Conservation (phyloP, 1,140 invertebrate species). For the Heliconius eleuchia region DNA sequence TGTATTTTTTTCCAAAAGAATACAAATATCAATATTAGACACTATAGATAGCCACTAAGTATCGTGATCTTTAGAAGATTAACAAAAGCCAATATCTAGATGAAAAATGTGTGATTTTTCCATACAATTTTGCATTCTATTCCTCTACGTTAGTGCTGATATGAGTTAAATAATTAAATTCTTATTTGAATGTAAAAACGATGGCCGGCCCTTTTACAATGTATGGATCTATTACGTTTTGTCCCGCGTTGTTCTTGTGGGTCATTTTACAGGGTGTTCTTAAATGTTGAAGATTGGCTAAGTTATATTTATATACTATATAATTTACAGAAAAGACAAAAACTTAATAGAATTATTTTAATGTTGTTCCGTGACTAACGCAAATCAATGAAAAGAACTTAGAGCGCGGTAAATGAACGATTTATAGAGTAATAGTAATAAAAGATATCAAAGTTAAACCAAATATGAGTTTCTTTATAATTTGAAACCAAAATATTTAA, state of each 20-base stretch:
- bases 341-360: too few species aligned
- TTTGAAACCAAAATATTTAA: too few species aligned
- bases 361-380: too few species aligned
- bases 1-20: background rate
- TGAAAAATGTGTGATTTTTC: background rate
- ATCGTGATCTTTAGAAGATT: conserved; percentile 46
- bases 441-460: too few species aligned
- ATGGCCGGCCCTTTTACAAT: conserved; percentile 65
- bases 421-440: too few species aligned
- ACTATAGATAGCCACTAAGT: conserved; percentile 31
- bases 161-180: conserved; percentile 38
- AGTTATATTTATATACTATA: background rate
- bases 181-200: conserved; percentile 44
- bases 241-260: conserved; percentile 59
- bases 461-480: too few species aligned
- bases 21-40: conserved; percentile 23
- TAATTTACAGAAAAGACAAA: background rate
- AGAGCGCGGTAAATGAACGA: too few species aligned
- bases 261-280: conserved; percentile 48
- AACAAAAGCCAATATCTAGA: conserved; percentile 35
- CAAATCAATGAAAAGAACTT: too few species aligned
- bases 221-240: conserved; percentile 76
- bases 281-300: background rate
- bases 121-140: conserved; percentile 49
- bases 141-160: conserved; percentile 42